Conservation (phyloP, 2,888 invertebrate species). For the Aricia artaxerxes region DNA sequence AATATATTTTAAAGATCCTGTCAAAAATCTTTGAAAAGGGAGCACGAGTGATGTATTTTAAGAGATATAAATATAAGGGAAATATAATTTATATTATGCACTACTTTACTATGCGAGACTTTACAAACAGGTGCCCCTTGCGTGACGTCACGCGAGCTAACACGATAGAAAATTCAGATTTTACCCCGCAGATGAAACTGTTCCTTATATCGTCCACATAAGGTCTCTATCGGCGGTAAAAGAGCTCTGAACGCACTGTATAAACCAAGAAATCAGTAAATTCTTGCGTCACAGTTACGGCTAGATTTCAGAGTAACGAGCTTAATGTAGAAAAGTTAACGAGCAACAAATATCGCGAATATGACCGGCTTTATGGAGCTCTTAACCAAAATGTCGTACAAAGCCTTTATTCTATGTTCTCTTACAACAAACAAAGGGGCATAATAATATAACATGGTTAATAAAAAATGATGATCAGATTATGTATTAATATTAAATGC, state of each 20-base stretch:
- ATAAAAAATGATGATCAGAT: not conserved
- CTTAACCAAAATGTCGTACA: not conserved
- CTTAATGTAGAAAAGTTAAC: not conserved
- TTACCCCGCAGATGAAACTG: not conserved
- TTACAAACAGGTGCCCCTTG: not conserved
- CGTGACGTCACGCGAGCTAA: not conserved
- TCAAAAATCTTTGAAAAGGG: too few relatives aligned
- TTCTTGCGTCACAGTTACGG: not conserved
- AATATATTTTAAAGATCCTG: too few relatives aligned
- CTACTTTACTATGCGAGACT: not conserved
- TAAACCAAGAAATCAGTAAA: not conserved
- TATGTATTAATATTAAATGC: not conserved
- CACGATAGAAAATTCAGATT: not conserved
- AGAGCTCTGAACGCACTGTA: not conserved
- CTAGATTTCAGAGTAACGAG: not conserved
- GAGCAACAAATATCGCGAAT: slow-evolving; percentile 11
- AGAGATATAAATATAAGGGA: not conserved
- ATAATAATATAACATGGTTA: not conserved
- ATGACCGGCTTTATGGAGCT: not conserved
- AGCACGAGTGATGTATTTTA: too few relatives aligned
- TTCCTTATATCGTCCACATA: not conserved
- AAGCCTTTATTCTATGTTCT: not conserved
- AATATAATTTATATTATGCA: not conserved
- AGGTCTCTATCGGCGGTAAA: not conserved
- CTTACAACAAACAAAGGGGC: not conserved